These are phyloP conservation scores for Brachypodius melanocephalos DNA, from an alignment of 2,113 vertebrate genomes.

Conservation along the genomic window DNA sequence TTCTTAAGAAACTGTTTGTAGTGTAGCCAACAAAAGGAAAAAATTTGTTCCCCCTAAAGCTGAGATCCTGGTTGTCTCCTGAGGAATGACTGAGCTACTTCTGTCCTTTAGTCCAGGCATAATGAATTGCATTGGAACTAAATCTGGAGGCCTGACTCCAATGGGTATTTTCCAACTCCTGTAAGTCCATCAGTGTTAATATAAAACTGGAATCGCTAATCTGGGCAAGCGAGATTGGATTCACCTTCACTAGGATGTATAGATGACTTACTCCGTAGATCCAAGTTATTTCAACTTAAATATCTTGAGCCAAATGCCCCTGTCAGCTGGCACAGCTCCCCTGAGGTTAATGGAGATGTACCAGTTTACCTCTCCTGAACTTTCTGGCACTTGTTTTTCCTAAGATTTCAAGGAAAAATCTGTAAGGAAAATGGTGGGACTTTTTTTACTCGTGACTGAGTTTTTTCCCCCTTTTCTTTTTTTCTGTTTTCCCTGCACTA, in stretches of 20 bases:
- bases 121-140: neutral
- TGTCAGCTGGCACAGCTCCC: neutral
- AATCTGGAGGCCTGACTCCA: neutral
- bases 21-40: neutral
- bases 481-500: conserved; percentile 18
- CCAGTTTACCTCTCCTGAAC: neutral
- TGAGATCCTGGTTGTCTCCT: neutral
- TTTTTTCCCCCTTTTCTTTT: neutral
- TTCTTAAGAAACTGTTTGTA: neutral
- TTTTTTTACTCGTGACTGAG: neutral
- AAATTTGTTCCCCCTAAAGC: neutral
- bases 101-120: neutral
- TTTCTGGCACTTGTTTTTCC: neutral
- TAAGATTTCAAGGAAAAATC: neutral
- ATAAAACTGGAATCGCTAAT: neutral
- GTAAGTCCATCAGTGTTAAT: neutral
- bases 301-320: neutral
- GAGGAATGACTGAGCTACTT: neutral
- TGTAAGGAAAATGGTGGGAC: neutral
- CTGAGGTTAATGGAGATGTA: neutral
- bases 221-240: neutral
- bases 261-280: neutral
- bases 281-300: neutral
- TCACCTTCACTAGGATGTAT: neutral
- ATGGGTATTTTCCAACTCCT: neutral